Conservation (phyloP, 2,888 invertebrate genomes). For the Archips xylosteana region DNA sequence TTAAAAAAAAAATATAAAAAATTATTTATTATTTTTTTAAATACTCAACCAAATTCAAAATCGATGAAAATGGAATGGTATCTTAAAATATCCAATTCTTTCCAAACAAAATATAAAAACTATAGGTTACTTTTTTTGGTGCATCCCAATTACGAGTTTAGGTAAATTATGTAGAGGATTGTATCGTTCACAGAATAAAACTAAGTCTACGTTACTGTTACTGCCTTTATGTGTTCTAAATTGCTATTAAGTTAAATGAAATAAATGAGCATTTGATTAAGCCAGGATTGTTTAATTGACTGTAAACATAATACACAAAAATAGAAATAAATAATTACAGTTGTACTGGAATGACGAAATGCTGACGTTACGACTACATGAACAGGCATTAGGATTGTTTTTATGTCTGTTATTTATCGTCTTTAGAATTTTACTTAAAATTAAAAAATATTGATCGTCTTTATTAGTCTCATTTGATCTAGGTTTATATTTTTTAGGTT, state of each 20-base stretch:
- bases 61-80: too few relatives aligned
- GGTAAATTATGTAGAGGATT: too few relatives aligned
- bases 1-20: too few relatives aligned
- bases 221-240: background rate
- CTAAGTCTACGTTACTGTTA: too few relatives aligned
- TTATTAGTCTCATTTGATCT: constrained; percentile 49
- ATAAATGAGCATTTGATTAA: background rate
- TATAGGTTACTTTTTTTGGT: too few relatives aligned
- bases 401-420: constrained; percentile 46
- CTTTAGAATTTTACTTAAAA: constrained; percentile 54
- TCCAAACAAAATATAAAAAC: too few relatives aligned
- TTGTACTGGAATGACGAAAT: constrained; percentile 36
- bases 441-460: constrained; percentile 57
- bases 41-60: too few relatives aligned
- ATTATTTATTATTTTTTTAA: too few relatives aligned
- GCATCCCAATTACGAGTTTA: too few relatives aligned
- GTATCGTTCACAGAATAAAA: too few relatives aligned
- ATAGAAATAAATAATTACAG: constrained; percentile 38
- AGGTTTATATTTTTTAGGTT: constrained; percentile 25
- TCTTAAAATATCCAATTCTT: too few relatives aligned
- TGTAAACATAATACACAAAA: constrained; percentile 41
- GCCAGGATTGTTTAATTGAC: constrained; percentile 15
- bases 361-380: constrained; percentile 45
- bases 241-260: background rate
- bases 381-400: constrained; percentile 42